These are phyloP conservation scores for Cheilosia grossa DNA, from an alignment of 2,888 invertebrate genomes.

Conservation along the genomic window DNA sequence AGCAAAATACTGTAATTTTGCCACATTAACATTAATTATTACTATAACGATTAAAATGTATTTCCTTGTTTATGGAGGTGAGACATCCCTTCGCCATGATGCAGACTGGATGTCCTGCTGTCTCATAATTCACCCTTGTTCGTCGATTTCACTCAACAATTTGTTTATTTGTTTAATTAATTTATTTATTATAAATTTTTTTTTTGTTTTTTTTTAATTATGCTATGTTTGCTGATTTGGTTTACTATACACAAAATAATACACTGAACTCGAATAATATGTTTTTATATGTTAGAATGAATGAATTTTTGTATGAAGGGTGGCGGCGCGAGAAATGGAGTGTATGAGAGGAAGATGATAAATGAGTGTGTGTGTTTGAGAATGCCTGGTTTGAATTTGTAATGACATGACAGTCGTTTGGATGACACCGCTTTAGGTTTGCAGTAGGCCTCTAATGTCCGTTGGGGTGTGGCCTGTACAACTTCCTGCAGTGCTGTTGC, in stretches of 20 bases:
- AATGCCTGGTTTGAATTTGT: conserved; percentile 38
- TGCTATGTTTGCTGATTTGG: conserved; percentile 71
- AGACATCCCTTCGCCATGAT: conserved; percentile 29
- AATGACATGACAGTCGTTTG: conserved; percentile 29
- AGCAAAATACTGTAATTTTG: conserved; percentile 54
- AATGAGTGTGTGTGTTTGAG: conserved; percentile 36
- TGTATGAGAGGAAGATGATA: conserved; percentile 32
- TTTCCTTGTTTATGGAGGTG: conserved; percentile 27
- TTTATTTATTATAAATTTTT: conserved; percentile 46
- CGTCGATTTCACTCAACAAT: conserved; percentile 55
- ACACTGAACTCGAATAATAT: conserved; percentile 73
- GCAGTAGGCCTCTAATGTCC: conserved; percentile 82
- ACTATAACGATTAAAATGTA: conserved; percentile 45
- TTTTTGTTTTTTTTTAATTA: conserved; percentile 48
- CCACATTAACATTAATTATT: conserved; percentile 50
- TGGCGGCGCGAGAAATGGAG: conserved; percentile 4
- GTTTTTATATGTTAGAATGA: conserved; percentile 42
- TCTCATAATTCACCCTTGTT: conserved; percentile 28
- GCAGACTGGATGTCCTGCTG: background rate
- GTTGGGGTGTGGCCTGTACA: conserved; percentile 74
- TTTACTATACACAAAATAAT: conserved; percentile 74
- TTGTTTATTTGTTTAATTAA: conserved; percentile 29
- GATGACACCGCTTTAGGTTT: conserved; percentile 78
- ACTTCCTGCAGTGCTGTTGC: conserved; percentile 76
- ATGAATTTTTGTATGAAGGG: conserved; percentile 49